A percentile compares a stretch with the other conserved stretches of the same genome.
These are phyloP conservation scores for Capricornis sumatraensis DNA, from an alignment of 2,113 vertebrate species.

Conservation along the genomic window DNA sequence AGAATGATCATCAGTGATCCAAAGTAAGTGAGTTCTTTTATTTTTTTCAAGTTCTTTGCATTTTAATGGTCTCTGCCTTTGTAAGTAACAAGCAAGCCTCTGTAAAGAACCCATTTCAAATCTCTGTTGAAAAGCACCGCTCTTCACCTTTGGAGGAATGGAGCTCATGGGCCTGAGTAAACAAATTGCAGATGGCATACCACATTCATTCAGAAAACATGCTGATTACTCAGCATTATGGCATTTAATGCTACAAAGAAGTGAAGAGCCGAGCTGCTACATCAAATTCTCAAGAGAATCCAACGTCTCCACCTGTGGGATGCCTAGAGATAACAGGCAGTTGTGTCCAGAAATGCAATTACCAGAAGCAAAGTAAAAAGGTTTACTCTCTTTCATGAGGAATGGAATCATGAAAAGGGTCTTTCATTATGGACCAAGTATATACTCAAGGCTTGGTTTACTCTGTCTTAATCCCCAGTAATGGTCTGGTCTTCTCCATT, in stretches of 20 bases:
- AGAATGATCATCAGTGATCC: background rate
- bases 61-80: conserved; percentile 31
- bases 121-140: conserved; percentile 20
- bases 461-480: conserved; percentile 14
- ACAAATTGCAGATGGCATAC: conserved; percentile 54
- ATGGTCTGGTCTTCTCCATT: conserved; percentile 48
- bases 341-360: conserved; percentile 76
- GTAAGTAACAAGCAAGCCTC: background rate
- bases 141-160: conserved; percentile 45
- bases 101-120: conserved; percentile 6
- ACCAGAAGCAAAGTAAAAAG: conserved; percentile 54
- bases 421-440: conserved; percentile 45
- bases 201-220: conserved; percentile 47
- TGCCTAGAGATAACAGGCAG: conserved; percentile 59
- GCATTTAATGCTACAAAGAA: conserved; percentile 66
- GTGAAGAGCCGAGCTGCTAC: conserved; percentile 61
- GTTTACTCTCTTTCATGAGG: conserved; percentile 46
- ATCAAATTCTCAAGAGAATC: conserved; percentile 60
- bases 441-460: conserved; percentile 53
- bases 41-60: background rate
- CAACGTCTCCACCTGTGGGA: conserved; percentile 72
- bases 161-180: conserved; percentile 46
- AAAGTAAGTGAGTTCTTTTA: background rate
- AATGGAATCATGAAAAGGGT: conserved; percentile 54
- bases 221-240: conserved; percentile 63